Evolutionary conservation across 30 jellyfish, hydroid and myxozoan genomes (phyloP).

Genomic region (Haliclystus octoradiatus): DNA sequence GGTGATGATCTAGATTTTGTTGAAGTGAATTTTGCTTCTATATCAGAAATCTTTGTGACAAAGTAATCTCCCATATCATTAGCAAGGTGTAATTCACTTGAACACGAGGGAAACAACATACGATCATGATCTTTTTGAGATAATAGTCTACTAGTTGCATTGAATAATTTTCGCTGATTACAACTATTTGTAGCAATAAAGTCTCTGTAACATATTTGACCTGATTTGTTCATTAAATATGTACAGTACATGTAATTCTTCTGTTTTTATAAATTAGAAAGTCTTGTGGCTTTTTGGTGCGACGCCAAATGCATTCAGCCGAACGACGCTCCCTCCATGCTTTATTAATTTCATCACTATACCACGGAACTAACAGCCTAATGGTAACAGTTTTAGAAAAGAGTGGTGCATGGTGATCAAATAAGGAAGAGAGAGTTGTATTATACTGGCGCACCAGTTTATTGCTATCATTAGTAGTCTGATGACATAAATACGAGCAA

Average conservation of each 20-base stretch:
- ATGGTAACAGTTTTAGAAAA: slow-evolving; percentile 1
- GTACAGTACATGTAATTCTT: no score
- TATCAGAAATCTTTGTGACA: no score
- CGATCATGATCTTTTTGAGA: no score
- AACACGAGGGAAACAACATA: slow-evolving; percentile 16
- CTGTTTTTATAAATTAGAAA: no score
- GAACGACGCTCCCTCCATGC: slow-evolving; percentile 12
- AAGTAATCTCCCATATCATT: no score
- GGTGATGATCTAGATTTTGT: no score
- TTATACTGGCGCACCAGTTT: slow-evolving; percentile 5
- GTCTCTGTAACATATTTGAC: no score
- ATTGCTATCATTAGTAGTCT: slow-evolving; percentile 7
- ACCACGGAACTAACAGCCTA: slow-evolving; percentile 26
- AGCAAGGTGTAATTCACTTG: slow-evolving; percentile 12
- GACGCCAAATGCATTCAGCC: slow-evolving; percentile 12
- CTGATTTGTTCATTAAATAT: no score
- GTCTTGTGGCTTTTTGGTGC: slow-evolving; percentile 3
- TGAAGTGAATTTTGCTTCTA: no score
- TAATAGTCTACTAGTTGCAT: no score
- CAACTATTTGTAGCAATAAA: no score
- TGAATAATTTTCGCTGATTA: no score
- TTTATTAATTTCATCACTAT: slow-evolving; percentile 6
- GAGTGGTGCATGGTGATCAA: slow-evolving; percentile 18
- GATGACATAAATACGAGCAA: slow-evolving; percentile 24
- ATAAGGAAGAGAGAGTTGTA: slow-evolving; percentile 1